Conservation (phyloP, 1,140 invertebrate species). For the Ceratoteleas bidentatus region DNA sequence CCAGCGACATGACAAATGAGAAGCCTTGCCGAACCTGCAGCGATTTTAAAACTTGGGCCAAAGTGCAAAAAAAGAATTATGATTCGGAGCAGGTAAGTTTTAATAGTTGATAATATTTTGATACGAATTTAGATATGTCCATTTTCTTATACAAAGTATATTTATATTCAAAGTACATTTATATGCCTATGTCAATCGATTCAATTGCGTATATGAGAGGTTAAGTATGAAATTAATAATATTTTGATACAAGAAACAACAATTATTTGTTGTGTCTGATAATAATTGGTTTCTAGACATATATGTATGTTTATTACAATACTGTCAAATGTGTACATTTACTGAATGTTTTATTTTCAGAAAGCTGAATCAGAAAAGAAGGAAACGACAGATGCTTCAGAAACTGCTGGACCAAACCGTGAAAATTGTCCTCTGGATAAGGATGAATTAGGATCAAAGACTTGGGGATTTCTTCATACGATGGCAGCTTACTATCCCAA, state of each 20-base stretch:
- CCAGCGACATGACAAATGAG: constrained; percentile 67
- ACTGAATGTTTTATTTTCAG: constrained; percentile 27
- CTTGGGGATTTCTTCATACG: constrained; percentile 98
- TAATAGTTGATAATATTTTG: constrained; percentile 2
- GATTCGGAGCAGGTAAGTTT: constrained; percentile 73
- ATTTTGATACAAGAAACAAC: neutral
- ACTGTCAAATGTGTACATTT: neutral
- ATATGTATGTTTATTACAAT: neutral
- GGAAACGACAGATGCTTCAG: constrained; percentile 23
- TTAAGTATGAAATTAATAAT: neutral
- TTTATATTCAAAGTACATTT: neutral
- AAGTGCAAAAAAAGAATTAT: constrained; percentile 82
- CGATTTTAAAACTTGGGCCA: constrained; percentile 88
- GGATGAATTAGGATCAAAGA: constrained; percentile 86
- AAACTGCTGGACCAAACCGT: constrained; percentile 52
- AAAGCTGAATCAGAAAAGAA: constrained; percentile 32
- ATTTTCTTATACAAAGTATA: too few relatives aligned
- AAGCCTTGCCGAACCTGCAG: constrained; percentile 86
- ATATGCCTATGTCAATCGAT: neutral
- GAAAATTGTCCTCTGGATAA: constrained; percentile 90
- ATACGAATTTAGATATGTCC: too few relatives aligned
- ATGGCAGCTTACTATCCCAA: constrained; percentile 98
- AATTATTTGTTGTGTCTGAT: too few relatives aligned
- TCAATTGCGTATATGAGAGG: neutral
- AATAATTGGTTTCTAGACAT: too few relatives aligned